phyloP scores from a whole-genome alignment of 2,888 invertebrate species.

The Cryptops parisi region DNA sequence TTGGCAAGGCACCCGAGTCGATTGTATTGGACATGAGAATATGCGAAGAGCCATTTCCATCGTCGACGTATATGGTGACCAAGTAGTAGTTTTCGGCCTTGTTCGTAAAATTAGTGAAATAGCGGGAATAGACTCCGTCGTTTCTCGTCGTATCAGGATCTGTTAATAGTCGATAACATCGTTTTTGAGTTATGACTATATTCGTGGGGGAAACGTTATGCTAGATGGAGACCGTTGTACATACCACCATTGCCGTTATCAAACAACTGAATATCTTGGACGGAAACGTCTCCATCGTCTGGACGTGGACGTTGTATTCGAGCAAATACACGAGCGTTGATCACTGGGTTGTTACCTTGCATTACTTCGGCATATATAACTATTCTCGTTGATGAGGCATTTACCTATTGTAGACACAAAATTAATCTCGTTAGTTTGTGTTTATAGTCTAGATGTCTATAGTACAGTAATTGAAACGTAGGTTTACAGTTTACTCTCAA shows the following conservation, averaged over 20 bases:
- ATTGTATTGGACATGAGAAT: constrained; percentile 7
- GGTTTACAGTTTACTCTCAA: no score
- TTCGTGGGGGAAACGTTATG: background rate
- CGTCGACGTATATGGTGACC: constrained; percentile 26
- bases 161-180: constrained; percentile 14
- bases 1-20: background rate
- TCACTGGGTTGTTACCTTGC: constrained; percentile 25
- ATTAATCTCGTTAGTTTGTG: no score
- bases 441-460: no score
- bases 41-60: constrained; percentile 24
- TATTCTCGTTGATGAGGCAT: constrained; percentile 12
- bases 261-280: constrained; percentile 17
- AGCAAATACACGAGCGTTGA: constrained; percentile 26
- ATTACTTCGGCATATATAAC: constrained; percentile 25
- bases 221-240: background rate
- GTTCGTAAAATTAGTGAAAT: constrained; percentile 36
- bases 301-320: constrained; percentile 21
- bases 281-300: constrained; percentile 10
- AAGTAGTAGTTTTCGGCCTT: constrained; percentile 26
- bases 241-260: constrained; percentile 23
- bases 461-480: no score
- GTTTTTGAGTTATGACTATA: no score
- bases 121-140: constrained; percentile 42
- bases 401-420: no score
- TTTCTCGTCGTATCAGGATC: constrained; percentile 32